Base-by-base conservation (phyloP, 2,113 vertebrate species). In the Proteles cristata region DNA sequence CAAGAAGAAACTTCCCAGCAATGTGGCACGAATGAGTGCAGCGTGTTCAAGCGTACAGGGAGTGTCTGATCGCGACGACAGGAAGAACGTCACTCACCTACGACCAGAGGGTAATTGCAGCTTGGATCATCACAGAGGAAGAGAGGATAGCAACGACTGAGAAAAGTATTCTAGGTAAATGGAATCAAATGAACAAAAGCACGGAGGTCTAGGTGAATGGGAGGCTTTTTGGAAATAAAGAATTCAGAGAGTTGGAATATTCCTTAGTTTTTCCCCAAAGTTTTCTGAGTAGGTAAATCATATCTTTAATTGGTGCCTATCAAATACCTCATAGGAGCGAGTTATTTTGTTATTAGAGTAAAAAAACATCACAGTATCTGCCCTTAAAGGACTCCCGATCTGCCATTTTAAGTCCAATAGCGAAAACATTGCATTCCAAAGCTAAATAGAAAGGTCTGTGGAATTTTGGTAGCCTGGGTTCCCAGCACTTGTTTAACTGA, bases 11-110 rank as follows among this genome's bases (percentile, higher is more conserved):
- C 35, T 63, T 33, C 69, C 16, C 19, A 33, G 26, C n/a, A 15
- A 7, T 0, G 12, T 1, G 17, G 3, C 25, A 1, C 33, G 17
- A 2, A 21, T 1, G 26, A n/a, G 4, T 4, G 15, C 66, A 61
- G 35, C 4, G 8, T 35, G 11, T 25, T 21, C 23, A 8, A 19
- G 28, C 43, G 23, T 25, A 53, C 39, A 68, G 55, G 23, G 43
- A 39, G 28, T 7, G 55, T 43, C 33, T 63, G 53, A 55, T 16
- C 28, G 2, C 76, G 45, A 23, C 19, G 7, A n/a, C 43, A n/a
- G 65, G 66, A 55, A 92, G 65, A 63, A 7, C 12, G 2, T 28
- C 50, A 11, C 39, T 76, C 25, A 7, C 45, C 16, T 39, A 33
- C 17, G 58, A 68, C 19, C 23, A 35, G 73, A 81, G 79, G 5